These are phyloP conservation scores for Phaethornis superciliosus DNA, from an alignment of 2,113 vertebrate genomes.

Conservation along the genomic window DNA sequence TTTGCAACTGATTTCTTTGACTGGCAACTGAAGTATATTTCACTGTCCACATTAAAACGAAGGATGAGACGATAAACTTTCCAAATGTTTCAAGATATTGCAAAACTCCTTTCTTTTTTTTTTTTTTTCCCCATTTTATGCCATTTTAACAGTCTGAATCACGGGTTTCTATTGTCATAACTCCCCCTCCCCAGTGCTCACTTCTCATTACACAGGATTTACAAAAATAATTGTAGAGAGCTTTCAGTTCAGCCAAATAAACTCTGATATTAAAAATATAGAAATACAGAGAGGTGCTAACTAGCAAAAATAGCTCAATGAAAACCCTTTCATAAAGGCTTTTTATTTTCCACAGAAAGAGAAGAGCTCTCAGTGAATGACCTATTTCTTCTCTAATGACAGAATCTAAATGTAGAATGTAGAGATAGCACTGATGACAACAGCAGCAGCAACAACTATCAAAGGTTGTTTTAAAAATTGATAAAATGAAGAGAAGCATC, in stretches of 20 bases:
- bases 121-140: not conserved
- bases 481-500: not conserved
- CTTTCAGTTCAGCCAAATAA: not conserved
- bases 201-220: not conserved
- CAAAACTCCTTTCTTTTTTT: not conserved
- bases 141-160: not conserved
- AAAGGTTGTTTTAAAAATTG: constrained; percentile 18
- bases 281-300: not conserved
- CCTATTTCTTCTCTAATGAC: not conserved
- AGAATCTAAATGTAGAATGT: not conserved
- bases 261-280: not conserved
- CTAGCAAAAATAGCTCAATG: not conserved
- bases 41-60: not conserved
- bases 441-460: not conserved
- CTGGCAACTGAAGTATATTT: not conserved
- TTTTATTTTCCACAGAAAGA: not conserved
- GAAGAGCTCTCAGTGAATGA: not conserved
- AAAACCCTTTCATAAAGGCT: not conserved
- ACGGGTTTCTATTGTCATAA: not conserved
- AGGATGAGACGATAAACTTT: not conserved
- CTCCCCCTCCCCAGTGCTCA: not conserved
- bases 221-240: not conserved
- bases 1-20: not conserved
- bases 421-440: not conserved
- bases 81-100: not conserved